phyloP scores from a whole-genome alignment of 1,140 invertebrate genomes.

The Aphis craccivora region DNA sequence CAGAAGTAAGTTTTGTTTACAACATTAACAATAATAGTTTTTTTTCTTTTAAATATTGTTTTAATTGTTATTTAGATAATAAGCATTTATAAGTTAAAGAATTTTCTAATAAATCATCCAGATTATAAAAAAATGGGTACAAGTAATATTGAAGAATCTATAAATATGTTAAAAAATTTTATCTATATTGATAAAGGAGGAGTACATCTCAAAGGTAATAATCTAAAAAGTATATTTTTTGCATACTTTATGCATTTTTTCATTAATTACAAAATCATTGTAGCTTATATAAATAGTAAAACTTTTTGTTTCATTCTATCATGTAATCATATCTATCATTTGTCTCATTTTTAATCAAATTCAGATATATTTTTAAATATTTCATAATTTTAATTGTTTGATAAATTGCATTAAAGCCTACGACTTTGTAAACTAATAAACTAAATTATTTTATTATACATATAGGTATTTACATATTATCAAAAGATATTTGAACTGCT shows the following conservation, averaged over 20 bases:
- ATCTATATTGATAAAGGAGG: conserved; percentile 35
- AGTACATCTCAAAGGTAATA: conserved; percentile 40
- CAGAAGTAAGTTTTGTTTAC: not conserved
- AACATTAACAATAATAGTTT: not conserved
- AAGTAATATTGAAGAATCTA: conserved; percentile 24
- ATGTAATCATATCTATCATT: too few relatives aligned
- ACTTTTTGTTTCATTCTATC: not conserved
- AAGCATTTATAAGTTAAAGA: not conserved
- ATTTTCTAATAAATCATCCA: not conserved
- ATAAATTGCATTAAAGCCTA: too few relatives aligned
- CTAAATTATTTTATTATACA: too few relatives aligned
- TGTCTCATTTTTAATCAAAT: too few relatives aligned
- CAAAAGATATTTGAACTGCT: too few relatives aligned
- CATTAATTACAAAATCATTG: not conserved
- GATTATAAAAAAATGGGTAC: conserved; percentile 25
- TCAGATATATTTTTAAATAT: too few relatives aligned
- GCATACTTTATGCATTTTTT: not conserved
- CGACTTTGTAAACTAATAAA: too few relatives aligned
- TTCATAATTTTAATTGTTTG: too few relatives aligned
- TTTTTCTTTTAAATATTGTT: not conserved
- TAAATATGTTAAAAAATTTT: conserved; percentile 36
- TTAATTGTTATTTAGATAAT: not conserved
- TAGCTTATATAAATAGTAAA: not conserved
- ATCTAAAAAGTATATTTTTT: not conserved
- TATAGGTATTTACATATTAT: too few relatives aligned